These are phyloP conservation scores for Plebejus argus DNA, from an alignment of 2,888 invertebrate species.

Conservation along the genomic window DNA sequence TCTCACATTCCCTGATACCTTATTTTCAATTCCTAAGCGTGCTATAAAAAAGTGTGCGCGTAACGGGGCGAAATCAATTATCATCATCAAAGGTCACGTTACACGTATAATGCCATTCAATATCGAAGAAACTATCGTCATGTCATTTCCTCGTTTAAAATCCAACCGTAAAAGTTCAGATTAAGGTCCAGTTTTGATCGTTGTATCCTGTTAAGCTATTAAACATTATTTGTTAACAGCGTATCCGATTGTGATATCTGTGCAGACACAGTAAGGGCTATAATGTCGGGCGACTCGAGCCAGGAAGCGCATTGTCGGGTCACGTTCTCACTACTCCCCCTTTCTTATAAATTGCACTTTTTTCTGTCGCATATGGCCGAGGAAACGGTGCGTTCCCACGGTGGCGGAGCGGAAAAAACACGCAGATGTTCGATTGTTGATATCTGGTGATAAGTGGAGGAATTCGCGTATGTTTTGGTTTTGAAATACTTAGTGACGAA, in stretches of 20 bases:
- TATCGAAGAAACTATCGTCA: conserved; percentile 63
- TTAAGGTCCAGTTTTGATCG: conserved; percentile 49
- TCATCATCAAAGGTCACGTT: conserved; percentile 78
- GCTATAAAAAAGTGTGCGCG: conserved; percentile 14
- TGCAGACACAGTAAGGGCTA: conserved; percentile 55
- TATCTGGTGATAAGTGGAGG: not conserved
- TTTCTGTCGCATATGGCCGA: conserved; percentile 81
- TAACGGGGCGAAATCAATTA: conserved; percentile 60
- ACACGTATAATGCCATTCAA: conserved; percentile 76
- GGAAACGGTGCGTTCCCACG: conserved; percentile 78
- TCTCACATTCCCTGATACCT: not conserved
- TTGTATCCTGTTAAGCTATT: conserved; percentile 54
- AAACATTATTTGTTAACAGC: conserved; percentile 59
- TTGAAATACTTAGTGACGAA: not conserved
- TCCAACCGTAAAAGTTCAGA: conserved; percentile 41
- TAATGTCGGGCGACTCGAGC: conserved; percentile 74
- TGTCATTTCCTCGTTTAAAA: conserved; percentile 43
- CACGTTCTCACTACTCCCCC: conserved; percentile 81
- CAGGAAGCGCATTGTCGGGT: conserved; percentile 81
- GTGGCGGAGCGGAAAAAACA: conserved; percentile 78
- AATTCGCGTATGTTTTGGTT: not conserved
- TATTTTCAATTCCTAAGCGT: not conserved
- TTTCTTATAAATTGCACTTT: conserved; percentile 81
- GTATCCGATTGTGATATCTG: conserved; percentile 60
- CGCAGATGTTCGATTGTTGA: conserved; percentile 71